A percentile compares a stretch with the other conserved stretches of the same genome.
Conservation (phyloP, 2,888 invertebrate genomes). For the Tricholauxania praeusta region DNA sequence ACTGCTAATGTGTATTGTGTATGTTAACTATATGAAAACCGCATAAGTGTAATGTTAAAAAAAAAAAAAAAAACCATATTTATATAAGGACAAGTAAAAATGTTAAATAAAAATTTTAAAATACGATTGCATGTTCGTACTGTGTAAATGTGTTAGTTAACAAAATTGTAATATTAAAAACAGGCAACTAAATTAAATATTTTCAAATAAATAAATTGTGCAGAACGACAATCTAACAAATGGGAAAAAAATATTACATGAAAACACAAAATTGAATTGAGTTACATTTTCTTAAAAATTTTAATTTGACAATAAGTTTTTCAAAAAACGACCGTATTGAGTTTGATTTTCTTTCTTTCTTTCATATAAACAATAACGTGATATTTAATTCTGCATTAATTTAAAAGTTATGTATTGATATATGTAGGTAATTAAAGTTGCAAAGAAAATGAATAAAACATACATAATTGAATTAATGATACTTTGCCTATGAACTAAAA, state of each 20-base stretch:
- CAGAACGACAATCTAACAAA: constrained; percentile 54
- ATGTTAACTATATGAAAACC: background rate
- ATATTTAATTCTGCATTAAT: constrained; percentile 52
- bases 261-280: constrained; percentile 14
- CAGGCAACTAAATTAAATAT: constrained; percentile 31
- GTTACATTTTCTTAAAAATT: background rate
- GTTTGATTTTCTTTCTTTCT: constrained; percentile 44
- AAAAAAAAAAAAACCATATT: background rate
- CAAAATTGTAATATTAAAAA: constrained; percentile 39
- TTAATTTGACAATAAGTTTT: background rate
- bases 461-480: constrained; percentile 5
- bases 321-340: constrained; percentile 2
- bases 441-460: constrained; percentile 13
- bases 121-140: background rate
- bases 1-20: background rate
- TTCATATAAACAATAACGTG: constrained; percentile 57
- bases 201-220: constrained; percentile 39
- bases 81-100: background rate
- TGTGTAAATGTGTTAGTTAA: constrained; percentile 19
- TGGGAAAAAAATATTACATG: constrained; percentile 25
- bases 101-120: background rate
- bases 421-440: background rate
- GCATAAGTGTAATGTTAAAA: background rate
- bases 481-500: background rate
- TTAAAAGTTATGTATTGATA: background rate